Base-by-base conservation (phyloP, 2,888 invertebrate genomes). In the Tiliacea aurago region DNA sequence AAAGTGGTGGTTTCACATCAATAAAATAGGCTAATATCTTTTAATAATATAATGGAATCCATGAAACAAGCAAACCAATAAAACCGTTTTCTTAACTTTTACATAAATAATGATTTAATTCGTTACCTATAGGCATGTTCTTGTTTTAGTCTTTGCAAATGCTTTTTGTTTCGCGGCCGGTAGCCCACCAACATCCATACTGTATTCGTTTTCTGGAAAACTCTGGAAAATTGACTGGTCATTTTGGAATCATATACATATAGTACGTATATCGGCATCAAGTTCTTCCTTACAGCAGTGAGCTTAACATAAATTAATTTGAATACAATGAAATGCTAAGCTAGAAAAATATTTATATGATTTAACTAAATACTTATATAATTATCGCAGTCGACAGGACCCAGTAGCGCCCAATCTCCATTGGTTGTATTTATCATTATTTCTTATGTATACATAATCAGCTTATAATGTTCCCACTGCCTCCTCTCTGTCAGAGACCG, bases 21-120 rank as follows among this genome's bases (percentile, higher is more conserved):
- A 58, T 73, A 20, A 23, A 63, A 66, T 53, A 33, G 7, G 33
- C 5, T 45, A 41, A 20, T n/a, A 23, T 41, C n/a, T n/a, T n/a
- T n/a, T n/a, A n/a, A n/a, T n/a, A n/a, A n/a, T n/a, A n/a, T n/a
- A n/a, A n/a, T 13, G n/a, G 41, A 45, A 58, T 28, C 2, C 13
- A 45, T 28, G 51, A 61, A 63, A 76, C 56, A 63, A 76, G 58
- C 56, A 63, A 69, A 45, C n/a, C 15, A 63, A 63, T 69, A 63
- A 56, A 76, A 76, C 45, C 11, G 11, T 37, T 37, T 67, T 41
- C 61, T 18, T 28, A 37, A 49, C 13, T 9, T 37, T 23, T 59
- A 61, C 9, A 33, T 1, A 43, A 2, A 56, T 0, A 65, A 51
- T 23, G 0, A 33, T 59, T 58, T 43, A 56, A 65, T 37, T 66